Conservation (phyloP, 2,888 invertebrate genomes). For the Hirtodrosophila trivittata region DNA sequence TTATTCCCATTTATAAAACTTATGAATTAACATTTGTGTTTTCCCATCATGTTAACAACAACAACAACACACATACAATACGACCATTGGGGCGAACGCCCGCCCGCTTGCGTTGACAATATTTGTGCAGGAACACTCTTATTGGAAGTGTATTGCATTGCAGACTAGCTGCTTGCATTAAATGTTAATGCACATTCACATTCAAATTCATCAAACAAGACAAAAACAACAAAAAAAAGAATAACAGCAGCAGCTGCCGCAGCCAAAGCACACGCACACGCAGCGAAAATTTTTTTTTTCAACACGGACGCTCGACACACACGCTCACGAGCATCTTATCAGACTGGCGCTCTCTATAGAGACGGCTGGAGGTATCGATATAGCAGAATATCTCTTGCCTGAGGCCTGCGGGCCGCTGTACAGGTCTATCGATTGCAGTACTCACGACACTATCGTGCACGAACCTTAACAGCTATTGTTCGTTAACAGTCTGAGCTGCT, state of each 20-base stretch:
- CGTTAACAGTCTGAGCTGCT: no score
- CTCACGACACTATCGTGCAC: background rate
- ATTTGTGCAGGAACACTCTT: constrained; percentile 34
- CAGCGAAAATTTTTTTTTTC: constrained; percentile 43
- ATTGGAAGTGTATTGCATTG: constrained; percentile 41
- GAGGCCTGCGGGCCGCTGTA: constrained; percentile 1
- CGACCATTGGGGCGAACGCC: constrained; percentile 55
- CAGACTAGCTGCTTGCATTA: constrained; percentile 25
- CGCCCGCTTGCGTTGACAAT: constrained; percentile 49
- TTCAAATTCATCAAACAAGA: constrained; percentile 39
- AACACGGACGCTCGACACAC: constrained; percentile 58
- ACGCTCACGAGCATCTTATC: constrained; percentile 64
- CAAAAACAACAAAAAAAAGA: constrained; percentile 50
- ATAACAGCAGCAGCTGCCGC: constrained; percentile 49
- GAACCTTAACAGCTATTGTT: no score
- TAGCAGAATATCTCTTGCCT: constrained; percentile 13
- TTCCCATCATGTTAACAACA: constrained; percentile 24
- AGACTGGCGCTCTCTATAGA: constrained; percentile 53
- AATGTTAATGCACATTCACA: constrained; percentile 43
- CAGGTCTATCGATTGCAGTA: constrained; percentile 21
- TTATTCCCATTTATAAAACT: constrained; percentile 23
- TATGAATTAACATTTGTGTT: constrained; percentile 27
- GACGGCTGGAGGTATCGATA: constrained; percentile 34
- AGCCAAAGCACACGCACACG: constrained; percentile 58
- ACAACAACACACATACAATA: constrained; percentile 24